Evolutionary conservation across 2,888 invertebrate genomes (phyloP), one percentile per base, ranked within the genome.

Genomic region (Fragum whitleyi): DNA sequence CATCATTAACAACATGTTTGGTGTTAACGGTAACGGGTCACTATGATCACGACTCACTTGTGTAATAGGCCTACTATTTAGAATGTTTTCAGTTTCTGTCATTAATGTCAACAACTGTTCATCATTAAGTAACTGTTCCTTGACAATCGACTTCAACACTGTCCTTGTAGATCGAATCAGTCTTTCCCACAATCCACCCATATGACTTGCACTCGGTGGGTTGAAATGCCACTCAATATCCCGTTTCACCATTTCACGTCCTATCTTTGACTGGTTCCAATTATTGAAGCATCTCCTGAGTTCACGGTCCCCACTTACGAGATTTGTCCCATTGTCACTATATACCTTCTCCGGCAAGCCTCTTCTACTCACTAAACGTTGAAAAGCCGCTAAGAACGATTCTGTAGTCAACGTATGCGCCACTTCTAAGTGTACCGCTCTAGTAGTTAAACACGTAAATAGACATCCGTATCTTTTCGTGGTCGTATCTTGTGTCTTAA

Each of bases 271-370:
- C 16, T 69, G 73, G 57, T 76, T 76, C 74, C 72, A 73, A 39
- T 69, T 36, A 36, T 69, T 55, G 14, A 81, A 68, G 5, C 76
- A 69, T 42, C 36, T 71, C 16, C 70, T 29, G 7, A 82, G 42
- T 36, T 79, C 79, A 39, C 42, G 55, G 14, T 77, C 73, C 3
- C 75, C 77, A 14, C 77, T 55, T 23, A 82, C 79, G 9, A 85
- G 68, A 61, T 85, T 82, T 2, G 77, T 79, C 47, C 85, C 75
- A 59, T 82, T 82, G 32, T 79, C 81, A 53, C 77, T 65, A 28
- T 26, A 67, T 9, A 79, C 32, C 28, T 74, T 71, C 28, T 62
- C 51, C 6, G 81, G 77, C 47, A 21, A 3, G 19, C 81, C 80
- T 51, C 75, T n/a, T n/a, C n/a, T 67, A 29, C 74, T 74, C 2